A percentile compares a stretch with the other conserved stretches of the same genome.
These are phyloP conservation scores for Shargacucullia verbasci DNA, from an alignment of 2,888 invertebrate species.

Conservation along the genomic window DNA sequence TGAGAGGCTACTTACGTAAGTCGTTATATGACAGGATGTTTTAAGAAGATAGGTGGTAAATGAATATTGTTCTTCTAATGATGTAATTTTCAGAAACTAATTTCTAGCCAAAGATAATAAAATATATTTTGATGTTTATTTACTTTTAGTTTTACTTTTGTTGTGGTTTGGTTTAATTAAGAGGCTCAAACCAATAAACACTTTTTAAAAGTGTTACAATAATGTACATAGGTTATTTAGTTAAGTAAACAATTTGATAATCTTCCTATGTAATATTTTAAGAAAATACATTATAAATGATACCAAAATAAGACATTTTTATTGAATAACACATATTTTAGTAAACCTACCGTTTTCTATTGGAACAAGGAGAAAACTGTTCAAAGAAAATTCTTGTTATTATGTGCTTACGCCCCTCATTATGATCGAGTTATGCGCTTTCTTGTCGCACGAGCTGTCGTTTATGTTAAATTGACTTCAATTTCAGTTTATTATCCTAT, in stretches of 20 bases:
- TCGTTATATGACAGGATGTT: conserved; percentile 12
- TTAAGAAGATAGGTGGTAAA: conserved; percentile 39
- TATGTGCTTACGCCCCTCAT: conserved; percentile 27
- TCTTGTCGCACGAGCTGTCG: conserved; percentile 48
- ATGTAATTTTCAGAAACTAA: conserved; percentile 49
- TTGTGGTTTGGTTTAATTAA: conserved; percentile 33
- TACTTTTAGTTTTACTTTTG: conserved; percentile 31
- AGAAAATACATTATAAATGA: conserved; percentile 26
- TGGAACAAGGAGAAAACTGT: conserved; percentile 22
- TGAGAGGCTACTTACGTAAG: conserved; percentile 45
- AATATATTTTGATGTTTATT: conserved; percentile 45
- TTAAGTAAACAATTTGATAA: conserved; percentile 1
- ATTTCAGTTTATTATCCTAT: conserved; percentile 53
- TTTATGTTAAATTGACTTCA: conserved; percentile 49
- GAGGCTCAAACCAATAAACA: conserved; percentile 46
- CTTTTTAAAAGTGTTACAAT: conserved; percentile 13
- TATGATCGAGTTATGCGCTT: conserved; percentile 46
- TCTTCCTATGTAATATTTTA: conserved; percentile 13
- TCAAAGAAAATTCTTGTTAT: conserved; percentile 38
- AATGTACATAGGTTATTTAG: conserved; percentile 12
- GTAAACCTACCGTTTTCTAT: too few relatives aligned
- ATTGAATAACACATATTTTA: background rate
- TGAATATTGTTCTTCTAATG: conserved; percentile 38
- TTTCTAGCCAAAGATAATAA: conserved; percentile 61
- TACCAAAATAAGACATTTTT: conserved; percentile 18